Evolutionary conservation across 1,140 invertebrate genomes (phyloP).

Genomic region (Bacillus rossius): DNA sequence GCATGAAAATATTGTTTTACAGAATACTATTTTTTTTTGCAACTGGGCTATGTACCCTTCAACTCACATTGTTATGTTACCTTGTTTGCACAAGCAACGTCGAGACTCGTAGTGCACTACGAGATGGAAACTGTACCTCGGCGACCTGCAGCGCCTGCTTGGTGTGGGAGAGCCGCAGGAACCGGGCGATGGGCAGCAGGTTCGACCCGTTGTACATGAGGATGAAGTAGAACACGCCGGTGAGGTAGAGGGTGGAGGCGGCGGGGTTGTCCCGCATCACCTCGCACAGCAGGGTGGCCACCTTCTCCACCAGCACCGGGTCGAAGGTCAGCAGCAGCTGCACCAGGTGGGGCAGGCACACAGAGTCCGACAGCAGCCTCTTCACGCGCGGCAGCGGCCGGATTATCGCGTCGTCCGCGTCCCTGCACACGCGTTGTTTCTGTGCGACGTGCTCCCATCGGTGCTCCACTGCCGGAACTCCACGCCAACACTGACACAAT

Average conservation of each 20-base stretch:
- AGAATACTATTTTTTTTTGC: too few relatives aligned
- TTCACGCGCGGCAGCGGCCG: constrained; percentile 92
- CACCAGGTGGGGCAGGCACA: constrained; percentile 91
- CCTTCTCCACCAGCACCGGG: constrained; percentile 90
- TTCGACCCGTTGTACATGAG: constrained; percentile 99
- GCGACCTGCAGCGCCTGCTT: constrained; percentile 91
- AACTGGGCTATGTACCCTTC: too few relatives aligned
- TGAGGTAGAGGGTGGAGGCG: constrained; percentile 89
- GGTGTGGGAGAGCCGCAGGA: constrained; percentile 91
- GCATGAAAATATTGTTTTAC: too few relatives aligned
- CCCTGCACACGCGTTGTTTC: too few relatives aligned
- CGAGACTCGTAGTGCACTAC: too few relatives aligned
- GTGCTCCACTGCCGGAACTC: too few relatives aligned
- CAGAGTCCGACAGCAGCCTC: constrained; percentile 78
- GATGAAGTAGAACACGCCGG: constrained; percentile 98
- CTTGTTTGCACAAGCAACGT: too few relatives aligned
- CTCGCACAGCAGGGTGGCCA: constrained; percentile 77
- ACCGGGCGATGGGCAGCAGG: constrained; percentile 89
- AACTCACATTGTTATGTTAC: too few relatives aligned
- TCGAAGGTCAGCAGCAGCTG: constrained; percentile 97
- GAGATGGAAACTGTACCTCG: constrained; percentile 78
- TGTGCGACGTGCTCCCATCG: too few relatives aligned
- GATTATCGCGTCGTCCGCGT: constrained; percentile 85
- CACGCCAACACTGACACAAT: too few relatives aligned
- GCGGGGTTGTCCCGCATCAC: constrained; percentile 95